Percentiles rank a stretch among this genome's conserved stretches.
These are phyloP conservation scores for Coranthus polyacanthus DNA, from an alignment of 2,797 vertebrate species.

Conservation along the genomic window DNA sequence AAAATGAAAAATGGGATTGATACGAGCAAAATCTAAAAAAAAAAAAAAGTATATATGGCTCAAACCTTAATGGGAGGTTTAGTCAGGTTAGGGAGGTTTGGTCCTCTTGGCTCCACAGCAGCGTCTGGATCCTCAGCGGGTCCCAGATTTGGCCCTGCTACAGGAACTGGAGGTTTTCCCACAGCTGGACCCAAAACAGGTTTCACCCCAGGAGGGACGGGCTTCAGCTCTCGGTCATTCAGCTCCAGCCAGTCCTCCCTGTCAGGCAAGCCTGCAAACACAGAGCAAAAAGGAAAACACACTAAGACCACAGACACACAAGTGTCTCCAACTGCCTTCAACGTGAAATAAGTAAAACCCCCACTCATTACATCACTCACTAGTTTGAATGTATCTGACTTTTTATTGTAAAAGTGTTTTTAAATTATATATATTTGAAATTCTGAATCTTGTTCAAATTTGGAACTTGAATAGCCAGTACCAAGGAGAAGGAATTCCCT, in stretches of 20 bases:
- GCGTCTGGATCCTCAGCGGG: conserved; percentile 34
- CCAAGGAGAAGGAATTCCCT: too few species aligned
- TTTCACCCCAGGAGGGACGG: conserved; percentile 79
- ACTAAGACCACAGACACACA: background rate
- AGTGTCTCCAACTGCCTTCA: too few species aligned
- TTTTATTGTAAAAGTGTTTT: too few species aligned
- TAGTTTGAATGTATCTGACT: too few species aligned
- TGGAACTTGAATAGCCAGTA: too few species aligned
- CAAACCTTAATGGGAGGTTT: conserved; percentile 79
- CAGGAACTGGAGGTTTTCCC: background rate
- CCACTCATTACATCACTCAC: too few species aligned
- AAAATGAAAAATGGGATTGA: too few species aligned
- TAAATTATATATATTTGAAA: too few species aligned
- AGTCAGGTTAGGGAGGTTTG: conserved; percentile 63
- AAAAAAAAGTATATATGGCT: background rate
- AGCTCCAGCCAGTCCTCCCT: conserved; percentile 77
- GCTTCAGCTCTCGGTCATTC: conserved; percentile 79
- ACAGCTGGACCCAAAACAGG: conserved; percentile 33
- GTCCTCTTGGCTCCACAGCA: conserved; percentile 55
- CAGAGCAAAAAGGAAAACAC: conserved; percentile 1
- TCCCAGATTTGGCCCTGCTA: background rate
- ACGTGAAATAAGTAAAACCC: too few species aligned
- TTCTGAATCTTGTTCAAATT: too few species aligned
- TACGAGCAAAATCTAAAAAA: background rate
- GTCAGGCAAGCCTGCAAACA: conserved; percentile 77